These are phyloP conservation scores for Otolemur garnettii DNA, from an alignment of 2,113 vertebrate species.

Conservation along the genomic window DNA sequence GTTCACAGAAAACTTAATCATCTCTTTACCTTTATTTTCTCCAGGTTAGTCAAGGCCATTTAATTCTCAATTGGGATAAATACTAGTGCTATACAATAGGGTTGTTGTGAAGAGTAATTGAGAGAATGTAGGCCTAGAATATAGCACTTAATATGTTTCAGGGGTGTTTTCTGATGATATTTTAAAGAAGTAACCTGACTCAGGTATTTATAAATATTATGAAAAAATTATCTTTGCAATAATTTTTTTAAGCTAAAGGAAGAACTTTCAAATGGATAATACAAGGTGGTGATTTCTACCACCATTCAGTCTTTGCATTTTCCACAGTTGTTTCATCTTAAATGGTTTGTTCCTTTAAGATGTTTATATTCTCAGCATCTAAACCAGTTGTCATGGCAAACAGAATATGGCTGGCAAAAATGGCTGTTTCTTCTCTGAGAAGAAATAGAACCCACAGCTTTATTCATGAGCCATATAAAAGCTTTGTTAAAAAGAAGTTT, in stretches of 20 bases:
- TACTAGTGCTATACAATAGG: too few species aligned
- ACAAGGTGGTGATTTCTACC: background rate
- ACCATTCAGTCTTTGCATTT: background rate
- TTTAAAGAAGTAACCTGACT: slow-evolving; percentile 35
- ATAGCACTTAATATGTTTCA: background rate
- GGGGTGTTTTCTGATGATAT: slow-evolving; percentile 3
- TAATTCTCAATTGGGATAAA: too few species aligned
- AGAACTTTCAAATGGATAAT: background rate
- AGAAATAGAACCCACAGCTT: background rate
- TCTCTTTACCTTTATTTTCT: slow-evolving; percentile 23
- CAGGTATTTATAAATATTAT: background rate
- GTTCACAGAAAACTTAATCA: slow-evolving; percentile 40
- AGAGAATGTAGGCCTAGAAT: too few species aligned
- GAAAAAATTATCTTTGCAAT: background rate
- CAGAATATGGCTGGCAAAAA: slow-evolving; percentile 31
- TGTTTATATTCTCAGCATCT: slow-evolving; percentile 29
- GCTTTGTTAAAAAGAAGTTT: slow-evolving; percentile 2
- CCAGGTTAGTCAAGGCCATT: background rate
- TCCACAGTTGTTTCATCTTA: background rate
- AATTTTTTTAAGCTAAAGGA: background rate
- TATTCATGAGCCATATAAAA: slow-evolving; percentile 2
- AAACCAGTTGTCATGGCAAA: background rate
- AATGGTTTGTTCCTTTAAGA: background rate
- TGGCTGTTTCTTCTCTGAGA: slow-evolving; percentile 28
- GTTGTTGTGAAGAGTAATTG: too few species aligned